Percentiles rank a stretch among this genome's conserved stretches.
phyloP scores from a whole-genome alignment of 35 echinoderm and acorn worm species.

The Ophioderma brevispina region DNA sequence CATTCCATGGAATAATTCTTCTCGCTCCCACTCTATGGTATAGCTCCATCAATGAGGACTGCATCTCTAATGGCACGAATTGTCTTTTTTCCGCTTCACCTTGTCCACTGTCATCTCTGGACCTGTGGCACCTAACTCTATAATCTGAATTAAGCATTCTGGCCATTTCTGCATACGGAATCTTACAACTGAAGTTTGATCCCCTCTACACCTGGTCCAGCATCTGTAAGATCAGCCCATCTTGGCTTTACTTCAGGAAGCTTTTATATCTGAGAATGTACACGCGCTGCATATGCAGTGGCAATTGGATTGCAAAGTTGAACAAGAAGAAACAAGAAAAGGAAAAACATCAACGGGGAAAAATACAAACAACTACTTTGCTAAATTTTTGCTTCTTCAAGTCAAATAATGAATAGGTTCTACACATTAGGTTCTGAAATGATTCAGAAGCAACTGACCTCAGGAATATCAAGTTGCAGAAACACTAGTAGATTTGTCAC shows the following conservation, averaged over 20 bases:
- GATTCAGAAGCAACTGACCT: too few species aligned
- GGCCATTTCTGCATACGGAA: slow-evolving; percentile 1
- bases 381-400: too few species aligned
- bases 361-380: neutral
- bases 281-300: too few species aligned
- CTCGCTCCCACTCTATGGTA: neutral
- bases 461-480: too few species aligned
- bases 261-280: too few species aligned
- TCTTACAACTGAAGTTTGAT: neutral
- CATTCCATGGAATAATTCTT: neutral
- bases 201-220: neutral
- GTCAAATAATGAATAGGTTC: too few species aligned
- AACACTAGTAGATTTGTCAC: too few species aligned
- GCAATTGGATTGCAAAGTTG: neutral
- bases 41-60: neutral
- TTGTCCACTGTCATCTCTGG: neutral
- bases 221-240: slow-evolving; percentile 8
- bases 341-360: neutral
- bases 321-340: too few species aligned
- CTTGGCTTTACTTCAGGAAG: neutral
- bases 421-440: too few species aligned
- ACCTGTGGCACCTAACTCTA: slow-evolving; percentile 9
- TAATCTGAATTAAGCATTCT: slow-evolving; percentile 2
- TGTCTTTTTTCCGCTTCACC: neutral
- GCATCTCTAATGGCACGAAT: neutral